phyloP scores from a whole-genome alignment of 2,888 invertebrate genomes.

The Ptilodon capucinus region DNA sequence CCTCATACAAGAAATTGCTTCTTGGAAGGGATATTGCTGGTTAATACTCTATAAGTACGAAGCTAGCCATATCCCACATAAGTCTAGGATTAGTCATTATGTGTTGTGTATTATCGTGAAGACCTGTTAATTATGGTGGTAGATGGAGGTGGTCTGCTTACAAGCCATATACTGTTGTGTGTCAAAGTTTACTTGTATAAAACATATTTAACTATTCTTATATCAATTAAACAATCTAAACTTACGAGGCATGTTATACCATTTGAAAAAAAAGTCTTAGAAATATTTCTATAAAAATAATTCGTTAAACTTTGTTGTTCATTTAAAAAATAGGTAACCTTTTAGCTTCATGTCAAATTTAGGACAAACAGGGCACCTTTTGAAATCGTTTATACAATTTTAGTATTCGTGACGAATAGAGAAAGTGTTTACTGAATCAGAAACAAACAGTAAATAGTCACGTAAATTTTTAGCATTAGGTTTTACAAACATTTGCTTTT shows the following conservation, averaged over 20 bases:
- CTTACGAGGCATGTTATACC: neutral
- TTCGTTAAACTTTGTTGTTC: neutral
- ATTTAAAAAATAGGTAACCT: conserved; percentile 2
- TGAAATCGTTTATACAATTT: conserved; percentile 8
- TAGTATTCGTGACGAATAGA: conserved; percentile 19
- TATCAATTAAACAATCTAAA: neutral
- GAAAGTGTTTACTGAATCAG: conserved; percentile 4
- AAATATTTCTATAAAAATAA: neutral
- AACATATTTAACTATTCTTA: too few species aligned
- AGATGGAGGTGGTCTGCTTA: too few species aligned
- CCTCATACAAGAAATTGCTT: conserved; percentile 14
- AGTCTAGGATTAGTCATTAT: neutral
- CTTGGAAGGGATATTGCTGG: conserved; percentile 11
- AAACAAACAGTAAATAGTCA: conserved; percentile 13
- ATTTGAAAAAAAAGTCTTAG: neutral
- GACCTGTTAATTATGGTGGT: too few species aligned
- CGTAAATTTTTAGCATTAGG: conserved; percentile 1
- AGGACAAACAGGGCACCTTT: conserved; percentile 20
- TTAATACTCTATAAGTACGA: neutral
- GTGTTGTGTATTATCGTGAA: too few species aligned
- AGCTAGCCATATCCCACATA: neutral
- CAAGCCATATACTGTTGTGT: too few species aligned
- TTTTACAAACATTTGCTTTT: neutral
- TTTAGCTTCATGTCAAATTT: conserved; percentile 13
- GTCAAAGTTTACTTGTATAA: too few species aligned